Base-by-base conservation (phyloP, 2,888 invertebrate species). In the Vanessa cardui region DNA sequence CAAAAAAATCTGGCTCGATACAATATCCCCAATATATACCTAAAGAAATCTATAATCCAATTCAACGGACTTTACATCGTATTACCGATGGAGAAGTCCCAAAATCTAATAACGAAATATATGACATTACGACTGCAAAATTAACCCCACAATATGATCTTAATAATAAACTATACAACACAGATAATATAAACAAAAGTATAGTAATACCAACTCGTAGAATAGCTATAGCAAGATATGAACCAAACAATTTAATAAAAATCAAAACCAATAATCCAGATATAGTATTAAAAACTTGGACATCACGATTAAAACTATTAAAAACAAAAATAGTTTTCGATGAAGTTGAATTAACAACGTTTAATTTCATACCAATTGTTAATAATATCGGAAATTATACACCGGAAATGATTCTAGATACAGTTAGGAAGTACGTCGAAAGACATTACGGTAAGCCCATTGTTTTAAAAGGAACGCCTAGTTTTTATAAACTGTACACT, bases 281-380 rank as follows among this genome's bases (percentile, higher is more conserved):
- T 31, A 64, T 74, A 50, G 26, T 58, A 26, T 31, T 74, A n/a
- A 65, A 70, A 62, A 52, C 64, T 1, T 74, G 74, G 74, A 52
- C 50, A 8, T 60, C 68, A 8, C 60, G 39, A 62, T 8, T 71
- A 1, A 67, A 64, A 45, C n/a, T 74, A 45, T 50, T 70, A 7
- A 72, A 68, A 68, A 58, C 70, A 7, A 71, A 58, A 59, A 21
- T 75, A 16, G 47, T 68, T 39, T 52, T 70, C 21, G 68, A 74
- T n/a, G 44, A 9, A 26, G 56, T 66, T 6, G 52, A 70, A 54
- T 7, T 60, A 3, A n/a, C 20, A 2, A 50, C 63, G 0, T 6
- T 64, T 9, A 71, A 73, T 33, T 73, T 73, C 33, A 31, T 66
- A 31, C 72, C 73, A 6, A 50, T 73, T 6, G 58, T 72, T 12